These are phyloP conservation scores for Callopanchax toddi DNA, from an alignment of 2,113 vertebrate species.

Conservation along the genomic window DNA sequence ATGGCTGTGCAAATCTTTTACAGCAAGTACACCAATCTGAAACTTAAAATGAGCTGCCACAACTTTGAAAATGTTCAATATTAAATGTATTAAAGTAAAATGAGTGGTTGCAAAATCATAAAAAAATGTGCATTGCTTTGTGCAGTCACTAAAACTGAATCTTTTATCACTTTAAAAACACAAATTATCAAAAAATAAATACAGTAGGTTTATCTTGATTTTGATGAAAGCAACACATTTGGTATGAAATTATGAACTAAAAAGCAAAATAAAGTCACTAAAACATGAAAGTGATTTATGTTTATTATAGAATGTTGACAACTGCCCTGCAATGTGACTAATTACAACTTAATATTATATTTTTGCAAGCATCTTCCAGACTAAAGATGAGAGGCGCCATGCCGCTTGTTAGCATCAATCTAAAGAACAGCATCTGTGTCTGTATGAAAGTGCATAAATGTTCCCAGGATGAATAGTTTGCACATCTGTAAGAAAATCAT, in stretches of 20 bases:
- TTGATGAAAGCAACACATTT: neutral
- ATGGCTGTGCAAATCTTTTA: constrained; percentile 1
- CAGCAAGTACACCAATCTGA: no score
- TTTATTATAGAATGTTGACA: no score
- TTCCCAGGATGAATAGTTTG: neutral
- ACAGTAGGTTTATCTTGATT: neutral
- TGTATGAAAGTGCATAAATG: neutral
- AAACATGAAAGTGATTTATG: no score
- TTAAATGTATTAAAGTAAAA: neutral
- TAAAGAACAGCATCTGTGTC: neutral
- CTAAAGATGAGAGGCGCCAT: neutral
- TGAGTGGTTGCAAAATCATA: neutral
- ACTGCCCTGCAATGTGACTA: no score
- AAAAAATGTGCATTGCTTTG: no score
- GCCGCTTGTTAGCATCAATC: neutral
- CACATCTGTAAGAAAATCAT: neutral
- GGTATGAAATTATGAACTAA: no score
- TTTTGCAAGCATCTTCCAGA: neutral
- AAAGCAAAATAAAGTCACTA: no score
- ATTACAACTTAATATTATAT: neutral
- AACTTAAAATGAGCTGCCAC: neutral
- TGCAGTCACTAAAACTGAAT: neutral
- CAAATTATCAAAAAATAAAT: no score
- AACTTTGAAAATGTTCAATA: neutral
- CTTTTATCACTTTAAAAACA: no score